phyloP scores from a whole-genome alignment of 2,113 vertebrate species.

The Hemiprocne comata region DNA sequence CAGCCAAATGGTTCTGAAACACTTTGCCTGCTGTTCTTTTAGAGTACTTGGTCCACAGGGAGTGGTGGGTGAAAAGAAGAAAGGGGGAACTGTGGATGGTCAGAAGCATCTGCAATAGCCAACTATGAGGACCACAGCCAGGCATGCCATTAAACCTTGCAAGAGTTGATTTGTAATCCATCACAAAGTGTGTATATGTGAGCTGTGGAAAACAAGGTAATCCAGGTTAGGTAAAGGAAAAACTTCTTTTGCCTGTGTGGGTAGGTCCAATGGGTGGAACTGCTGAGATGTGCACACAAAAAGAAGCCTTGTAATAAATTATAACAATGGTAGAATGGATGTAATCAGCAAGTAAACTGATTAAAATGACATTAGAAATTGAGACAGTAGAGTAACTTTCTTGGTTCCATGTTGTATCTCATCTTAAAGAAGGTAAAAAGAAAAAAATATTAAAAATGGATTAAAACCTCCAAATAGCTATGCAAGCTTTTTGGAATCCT shows the following conservation, averaged over 20 bases:
- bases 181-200: not conserved
- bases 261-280: not conserved
- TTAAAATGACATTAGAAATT: not conserved
- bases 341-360: not conserved
- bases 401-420: not conserved
- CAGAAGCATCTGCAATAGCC: not conserved
- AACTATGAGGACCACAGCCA: not conserved
- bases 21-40: not conserved
- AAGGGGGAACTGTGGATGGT: not conserved
- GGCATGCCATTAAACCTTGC: not conserved
- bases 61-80: not conserved
- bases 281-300: conserved; percentile 19
- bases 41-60: not conserved
- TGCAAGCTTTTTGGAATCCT: not conserved
- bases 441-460: not conserved
- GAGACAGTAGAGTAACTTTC: not conserved
- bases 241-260: not conserved
- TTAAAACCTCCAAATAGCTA: not conserved
- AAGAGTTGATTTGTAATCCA: not conserved
- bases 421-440: not conserved
- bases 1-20: not conserved
- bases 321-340: not conserved
- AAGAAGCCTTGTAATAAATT: conserved; percentile 25
- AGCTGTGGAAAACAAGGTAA: not conserved
- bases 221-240: not conserved